Conservation (phyloP, 2,797 vertebrate species). For the Apodemus agrarius region DNA sequence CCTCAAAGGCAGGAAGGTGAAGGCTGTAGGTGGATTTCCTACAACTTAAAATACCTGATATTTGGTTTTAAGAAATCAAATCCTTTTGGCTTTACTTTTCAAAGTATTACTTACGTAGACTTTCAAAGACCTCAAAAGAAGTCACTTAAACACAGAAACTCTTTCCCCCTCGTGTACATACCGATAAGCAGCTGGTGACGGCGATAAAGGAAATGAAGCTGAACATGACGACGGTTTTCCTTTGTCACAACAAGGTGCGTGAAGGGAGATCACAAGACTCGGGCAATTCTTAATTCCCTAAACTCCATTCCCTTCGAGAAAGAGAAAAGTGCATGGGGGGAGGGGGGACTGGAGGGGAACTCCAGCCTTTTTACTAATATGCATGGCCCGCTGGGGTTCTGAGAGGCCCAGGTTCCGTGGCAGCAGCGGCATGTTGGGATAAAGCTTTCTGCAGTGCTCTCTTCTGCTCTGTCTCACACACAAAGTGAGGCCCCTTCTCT, state of each 20-base stretch:
- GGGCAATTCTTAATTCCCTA: background rate
- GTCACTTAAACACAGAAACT: background rate
- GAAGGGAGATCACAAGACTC: background rate
- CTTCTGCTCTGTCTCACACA: background rate
- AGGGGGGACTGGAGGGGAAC: background rate
- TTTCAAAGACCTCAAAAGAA: slow-evolving; percentile 55
- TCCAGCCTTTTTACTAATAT: background rate
- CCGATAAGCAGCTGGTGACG: background rate
- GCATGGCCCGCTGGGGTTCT: background rate
- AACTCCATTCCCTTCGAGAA: background rate
- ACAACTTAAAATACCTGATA: slow-evolving; percentile 30
- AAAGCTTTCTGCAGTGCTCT: background rate
- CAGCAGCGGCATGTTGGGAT: background rate
- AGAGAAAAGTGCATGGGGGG: background rate
- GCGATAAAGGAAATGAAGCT: background rate
- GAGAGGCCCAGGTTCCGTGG: background rate
- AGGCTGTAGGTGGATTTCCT: background rate
- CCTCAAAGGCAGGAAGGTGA: background rate
- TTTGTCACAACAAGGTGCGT: background rate
- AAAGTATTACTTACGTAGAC: slow-evolving; percentile 19
- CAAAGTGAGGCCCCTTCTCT: background rate
- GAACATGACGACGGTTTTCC: background rate
- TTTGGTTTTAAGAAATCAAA: background rate
- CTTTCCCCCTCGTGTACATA: background rate
- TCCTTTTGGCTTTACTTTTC: background rate